Conservation (phyloP, 2,797 vertebrate genomes). For the Todus mexicanus region DNA sequence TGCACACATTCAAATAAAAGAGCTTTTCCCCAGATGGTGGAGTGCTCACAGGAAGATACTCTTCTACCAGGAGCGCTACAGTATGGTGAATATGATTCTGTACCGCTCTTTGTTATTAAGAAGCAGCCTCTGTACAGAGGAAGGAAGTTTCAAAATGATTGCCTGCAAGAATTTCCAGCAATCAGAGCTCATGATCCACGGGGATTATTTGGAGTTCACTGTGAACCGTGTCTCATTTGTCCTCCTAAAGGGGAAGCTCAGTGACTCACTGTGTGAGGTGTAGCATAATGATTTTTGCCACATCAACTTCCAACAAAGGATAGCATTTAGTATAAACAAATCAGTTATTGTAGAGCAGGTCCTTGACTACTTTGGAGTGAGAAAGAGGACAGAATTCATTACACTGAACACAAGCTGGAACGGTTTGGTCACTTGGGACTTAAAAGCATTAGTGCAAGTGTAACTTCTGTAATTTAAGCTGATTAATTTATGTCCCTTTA, state of each 20-base stretch:
- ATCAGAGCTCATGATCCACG: background rate
- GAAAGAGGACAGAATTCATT: background rate
- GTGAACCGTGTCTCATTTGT: background rate
- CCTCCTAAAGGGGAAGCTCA: background rate
- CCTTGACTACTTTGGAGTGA: background rate
- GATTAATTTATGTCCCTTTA: background rate
- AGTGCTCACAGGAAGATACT: fast-evolving
- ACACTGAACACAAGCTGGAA: background rate
- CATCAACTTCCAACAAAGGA: background rate
- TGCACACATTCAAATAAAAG: background rate
- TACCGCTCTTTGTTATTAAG: background rate
- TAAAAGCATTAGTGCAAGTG: background rate
- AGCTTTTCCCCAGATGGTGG: background rate
- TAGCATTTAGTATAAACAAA: slow-evolving; percentile 5
- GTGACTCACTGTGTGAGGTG: slow-evolving; percentile 17
- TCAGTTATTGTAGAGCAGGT: background rate
- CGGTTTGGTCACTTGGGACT: background rate
- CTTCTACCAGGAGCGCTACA: background rate
- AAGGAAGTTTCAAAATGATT: background rate
- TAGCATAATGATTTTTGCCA: slow-evolving; percentile 15
- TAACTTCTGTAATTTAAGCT: background rate
- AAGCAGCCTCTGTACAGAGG: background rate
- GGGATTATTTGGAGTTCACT: background rate
- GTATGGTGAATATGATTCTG: background rate
- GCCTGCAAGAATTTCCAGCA: background rate